Base-by-base conservation (phyloP, 64 coral and sea anemone species). In the Astreopora myriophthalma region DNA sequence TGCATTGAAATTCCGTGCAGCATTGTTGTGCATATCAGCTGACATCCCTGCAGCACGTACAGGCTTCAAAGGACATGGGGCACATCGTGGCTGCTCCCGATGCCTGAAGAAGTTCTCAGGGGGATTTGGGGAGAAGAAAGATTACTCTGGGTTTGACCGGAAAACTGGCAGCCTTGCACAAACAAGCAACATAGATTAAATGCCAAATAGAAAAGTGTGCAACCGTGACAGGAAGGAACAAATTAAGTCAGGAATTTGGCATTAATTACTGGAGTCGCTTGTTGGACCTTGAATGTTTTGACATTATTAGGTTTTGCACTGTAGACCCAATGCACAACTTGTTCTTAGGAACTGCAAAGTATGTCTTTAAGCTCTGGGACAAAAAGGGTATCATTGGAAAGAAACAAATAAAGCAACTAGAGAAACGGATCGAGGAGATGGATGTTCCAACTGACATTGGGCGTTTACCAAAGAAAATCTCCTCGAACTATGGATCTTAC, bases 251-350 rank as follows among this genome's bases (percentile, higher is more conserved):
- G 5, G 36, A 79, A 46, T 48, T 23, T 79, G 75, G 75, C 9
- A 48, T 79, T 28, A 79, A 9, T 52, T 60, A 89, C 49, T 75
- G 75, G 48, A 76, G 64, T 58, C 12, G 73, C 74, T 69, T 88
- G 12, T 48, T 89, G 30, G 58, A 89, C 42, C 87, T 89, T 27
- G 70, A 74, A 68, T 79, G 79, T 38, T 89, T 89, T 89, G 87
- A 78, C 79, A 58, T 66, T 38, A 63, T 89, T 31, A 49, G 73
- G 11, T 79, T 89, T 79, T 78, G 33, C 63, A 70, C 75, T 33
- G 61, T 94, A 64, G 85, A 94, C 69, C 85, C 92, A 6, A 94
- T 88, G 85, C 92, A 94, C 44, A 94, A 88, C 66, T 55, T 94
- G 16, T 94, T 73, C 14, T 19, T 73, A 4, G 69, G 69, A 19